These are phyloP conservation scores for Sycophila sp. DNA, from an alignment of 1,140 invertebrate genomes.

Conservation along the genomic window DNA sequence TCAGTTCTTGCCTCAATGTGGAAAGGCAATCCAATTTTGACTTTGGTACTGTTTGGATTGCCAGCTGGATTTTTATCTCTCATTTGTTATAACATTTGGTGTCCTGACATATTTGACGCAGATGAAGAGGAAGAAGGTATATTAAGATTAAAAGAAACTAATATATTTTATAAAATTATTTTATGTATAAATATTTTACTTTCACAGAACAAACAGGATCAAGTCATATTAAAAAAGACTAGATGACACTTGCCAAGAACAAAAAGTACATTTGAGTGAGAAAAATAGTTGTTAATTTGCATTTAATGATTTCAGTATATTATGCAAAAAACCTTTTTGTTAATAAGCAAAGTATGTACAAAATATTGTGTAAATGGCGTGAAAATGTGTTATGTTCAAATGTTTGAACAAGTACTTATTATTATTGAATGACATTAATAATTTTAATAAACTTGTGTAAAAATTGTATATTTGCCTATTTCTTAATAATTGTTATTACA, in stretches of 20 bases:
- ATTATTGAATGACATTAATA: constrained; percentile 30
- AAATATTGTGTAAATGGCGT: constrained; percentile 12
- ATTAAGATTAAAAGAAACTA: not conserved
- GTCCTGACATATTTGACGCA: constrained; percentile 93
- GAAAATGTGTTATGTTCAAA: constrained; percentile 17
- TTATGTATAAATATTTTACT: constrained; percentile 28
- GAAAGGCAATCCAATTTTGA: constrained; percentile 89
- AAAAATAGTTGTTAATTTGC: constrained; percentile 7
- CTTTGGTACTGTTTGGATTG: constrained; percentile 86
- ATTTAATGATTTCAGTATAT: constrained; percentile 20
- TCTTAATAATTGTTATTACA: constrained; percentile 41
- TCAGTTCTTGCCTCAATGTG: constrained; percentile 85
- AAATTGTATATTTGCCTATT: constrained; percentile 21
- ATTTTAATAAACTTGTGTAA: constrained; percentile 39
- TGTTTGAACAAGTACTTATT: constrained; percentile 30
- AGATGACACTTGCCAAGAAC: constrained; percentile 29
- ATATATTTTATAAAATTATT: constrained; percentile 41
- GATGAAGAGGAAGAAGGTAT: constrained; percentile 79
- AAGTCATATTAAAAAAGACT: constrained; percentile 63
- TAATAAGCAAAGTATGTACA: constrained; percentile 23
- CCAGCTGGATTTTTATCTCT: constrained; percentile 91
- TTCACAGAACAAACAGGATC: constrained; percentile 48
- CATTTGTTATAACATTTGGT: constrained; percentile 94
- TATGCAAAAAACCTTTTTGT: constrained; percentile 7
- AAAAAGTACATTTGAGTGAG: constrained; percentile 13